Evolutionary conservation across 2,797 vertebrate species (phyloP), one percentile per base, ranked within the genome.

Genomic region (Epinephelus awoara): DNA sequence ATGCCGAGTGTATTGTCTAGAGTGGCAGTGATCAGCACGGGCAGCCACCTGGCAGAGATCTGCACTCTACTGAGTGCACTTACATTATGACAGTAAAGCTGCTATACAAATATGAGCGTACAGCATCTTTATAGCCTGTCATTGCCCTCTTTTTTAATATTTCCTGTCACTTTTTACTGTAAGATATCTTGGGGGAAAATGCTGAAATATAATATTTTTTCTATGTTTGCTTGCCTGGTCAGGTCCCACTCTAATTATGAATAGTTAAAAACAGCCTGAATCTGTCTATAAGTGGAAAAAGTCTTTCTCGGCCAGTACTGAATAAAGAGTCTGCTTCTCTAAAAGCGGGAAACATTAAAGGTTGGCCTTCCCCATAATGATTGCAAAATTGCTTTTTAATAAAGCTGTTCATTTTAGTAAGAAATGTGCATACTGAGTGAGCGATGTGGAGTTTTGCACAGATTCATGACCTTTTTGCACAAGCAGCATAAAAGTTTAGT

Each of bases 401-500:
- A 25, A 69, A 67, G 50, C 55, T n/a, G 15, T 62, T 59, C 3
- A 34, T 47, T 74, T 63, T 67, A 11, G 27, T 40, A 62, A 66
- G 56, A 84, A 82, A 77, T 86, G 40, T 82, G 69, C 81, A 63
- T 68, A 63, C 46, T 75, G 56, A n/a, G 14, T 69, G 69, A 56
- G 46, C 61, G 57, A 56, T 62, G 51, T 81, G 55, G 54, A 70
- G 57, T n/a, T 73, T 78, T 83, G 46, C 69, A 67, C 69, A 79
- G 66, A 83, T 82, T 82, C 61, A 75, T 85, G 78, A 84, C 78
- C 77, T 84, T 91, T 89, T 86, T 93, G 85, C 86, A 88, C 66
- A 85, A 89, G 90, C 75, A 81, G 91, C 88, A 86, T 82, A 93
- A 91, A 94, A 91, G 89, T 91, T 88, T 66, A 66, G 72, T 56